Conservation (phyloP, 2,888 invertebrate genomes). For the Cephus nigrinus region DNA sequence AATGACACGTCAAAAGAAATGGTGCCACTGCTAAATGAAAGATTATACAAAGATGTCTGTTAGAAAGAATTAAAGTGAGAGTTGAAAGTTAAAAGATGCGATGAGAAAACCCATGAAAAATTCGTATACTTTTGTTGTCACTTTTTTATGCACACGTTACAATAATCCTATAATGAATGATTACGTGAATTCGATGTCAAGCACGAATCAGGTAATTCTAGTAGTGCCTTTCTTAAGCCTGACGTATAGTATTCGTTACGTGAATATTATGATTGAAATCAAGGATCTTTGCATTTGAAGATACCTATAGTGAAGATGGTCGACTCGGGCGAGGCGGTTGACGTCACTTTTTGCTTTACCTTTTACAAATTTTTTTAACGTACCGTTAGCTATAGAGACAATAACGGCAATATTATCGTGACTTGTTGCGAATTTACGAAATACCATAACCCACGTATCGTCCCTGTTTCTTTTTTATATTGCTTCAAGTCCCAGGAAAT, state of each 20-base stretch:
- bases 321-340: neutral
- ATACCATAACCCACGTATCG: neutral
- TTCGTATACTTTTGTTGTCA: neutral
- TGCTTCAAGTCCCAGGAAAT: neutral
- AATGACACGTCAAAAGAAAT: neutral
- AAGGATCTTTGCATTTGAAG: neutral
- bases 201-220: neutral
- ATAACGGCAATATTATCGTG: neutral
- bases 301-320: neutral
- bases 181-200: neutral
- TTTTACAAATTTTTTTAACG: neutral
- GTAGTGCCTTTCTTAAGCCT: neutral
- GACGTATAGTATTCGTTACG: neutral
- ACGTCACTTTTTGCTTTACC: neutral
- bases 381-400: neutral
- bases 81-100: neutral
- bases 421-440: neutral
- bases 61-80: neutral
- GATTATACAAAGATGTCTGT: neutral
- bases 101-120: neutral
- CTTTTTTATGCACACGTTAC: neutral
- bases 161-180: neutral
- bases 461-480: neutral
- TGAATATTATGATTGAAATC: neutral
- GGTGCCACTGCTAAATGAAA: neutral